These are phyloP conservation scores for Euwallacea similis DNA, from an alignment of 1,140 invertebrate species.

Conservation along the genomic window DNA sequence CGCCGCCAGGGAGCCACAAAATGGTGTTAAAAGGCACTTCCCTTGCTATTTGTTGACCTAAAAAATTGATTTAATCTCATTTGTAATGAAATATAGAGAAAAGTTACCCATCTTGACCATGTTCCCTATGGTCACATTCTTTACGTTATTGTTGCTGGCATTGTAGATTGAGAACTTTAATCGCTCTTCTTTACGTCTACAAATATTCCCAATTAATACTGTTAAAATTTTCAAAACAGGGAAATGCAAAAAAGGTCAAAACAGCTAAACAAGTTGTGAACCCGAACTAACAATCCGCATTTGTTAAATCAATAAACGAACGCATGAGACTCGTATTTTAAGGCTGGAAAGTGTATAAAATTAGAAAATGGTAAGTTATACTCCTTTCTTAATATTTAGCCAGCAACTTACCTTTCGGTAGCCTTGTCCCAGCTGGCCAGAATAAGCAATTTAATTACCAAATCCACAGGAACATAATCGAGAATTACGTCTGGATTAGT, in stretches of 20 bases:
- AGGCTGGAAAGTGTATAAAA: neutral
- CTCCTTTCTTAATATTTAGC: neutral
- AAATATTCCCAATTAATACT: too few relatives aligned
- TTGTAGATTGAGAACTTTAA: slow-evolving; percentile 65
- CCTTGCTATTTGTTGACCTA: slow-evolving; percentile 51
- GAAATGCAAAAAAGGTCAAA: too few relatives aligned
- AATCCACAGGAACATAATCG: slow-evolving; percentile 87
- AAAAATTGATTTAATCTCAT: neutral
- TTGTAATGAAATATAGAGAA: neutral
- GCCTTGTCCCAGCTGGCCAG: slow-evolving; percentile 73
- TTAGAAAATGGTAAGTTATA: slow-evolving; percentile 9
- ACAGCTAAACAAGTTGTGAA: too few relatives aligned
- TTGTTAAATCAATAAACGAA: slow-evolving; percentile 1
- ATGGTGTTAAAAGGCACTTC: slow-evolving; percentile 67
- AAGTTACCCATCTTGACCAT: slow-evolving; percentile 59
- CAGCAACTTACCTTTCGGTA: slow-evolving; percentile 57
- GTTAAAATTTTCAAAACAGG: neutral
- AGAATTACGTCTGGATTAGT: slow-evolving; percentile 63
- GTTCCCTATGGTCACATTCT: slow-evolving; percentile 68
- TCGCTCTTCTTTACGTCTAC: neutral
- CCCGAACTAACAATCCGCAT: neutral
- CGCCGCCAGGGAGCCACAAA: slow-evolving; percentile 67
- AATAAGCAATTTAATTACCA: slow-evolving; percentile 81
- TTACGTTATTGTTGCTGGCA: slow-evolving; percentile 64
- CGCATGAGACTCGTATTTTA: neutral